Percentiles rank a stretch among this genome's conserved stretches.
Evolutionary conservation across 1,140 invertebrate genomes (phyloP).

Genomic region (Drosophila albomicans): DNA sequence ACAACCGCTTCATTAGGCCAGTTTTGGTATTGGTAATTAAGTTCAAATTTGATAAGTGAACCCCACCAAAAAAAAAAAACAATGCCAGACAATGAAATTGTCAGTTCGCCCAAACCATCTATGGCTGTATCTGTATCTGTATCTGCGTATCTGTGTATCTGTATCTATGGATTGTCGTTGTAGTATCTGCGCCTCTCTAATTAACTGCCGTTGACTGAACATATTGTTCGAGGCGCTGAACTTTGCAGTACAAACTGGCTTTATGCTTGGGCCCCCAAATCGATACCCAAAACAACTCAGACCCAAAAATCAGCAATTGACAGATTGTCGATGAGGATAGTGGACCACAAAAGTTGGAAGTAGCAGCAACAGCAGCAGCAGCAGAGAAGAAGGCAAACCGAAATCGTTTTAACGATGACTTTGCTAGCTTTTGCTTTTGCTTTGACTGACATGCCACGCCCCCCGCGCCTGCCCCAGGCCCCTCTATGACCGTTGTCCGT

Average conservation of each 20-base stretch:
- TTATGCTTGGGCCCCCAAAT: neutral
- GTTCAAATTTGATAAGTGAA: slow-evolving; percentile 75
- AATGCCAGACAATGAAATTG: slow-evolving; percentile 55
- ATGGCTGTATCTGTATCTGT: slow-evolving; percentile 7
- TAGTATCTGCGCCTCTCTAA: slow-evolving; percentile 34
- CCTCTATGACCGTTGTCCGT: neutral
- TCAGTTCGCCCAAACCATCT: slow-evolving; percentile 28
- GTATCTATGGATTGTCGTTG: neutral
- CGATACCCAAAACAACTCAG: neutral
- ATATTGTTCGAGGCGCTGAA: slow-evolving; percentile 42
- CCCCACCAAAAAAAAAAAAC: slow-evolving; percentile 25
- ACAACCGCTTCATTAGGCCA: slow-evolving; percentile 68
- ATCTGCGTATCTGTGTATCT: slow-evolving; percentile 15
- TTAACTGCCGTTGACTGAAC: slow-evolving; percentile 46
- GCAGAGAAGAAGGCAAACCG: slow-evolving; percentile 12
- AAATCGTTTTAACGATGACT: slow-evolving; percentile 37
- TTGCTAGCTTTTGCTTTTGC: slow-evolving; percentile 4
- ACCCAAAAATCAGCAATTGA: slow-evolving; percentile 31
- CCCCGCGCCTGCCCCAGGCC: neutral
- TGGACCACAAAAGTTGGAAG: slow-evolving; percentile 7
- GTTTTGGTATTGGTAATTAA: slow-evolving; percentile 63
- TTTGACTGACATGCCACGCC: neutral
- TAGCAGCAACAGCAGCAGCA: neutral
- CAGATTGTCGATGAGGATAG: slow-evolving; percentile 55
- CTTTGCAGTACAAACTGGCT: slow-evolving; percentile 19